phyloP scores from a whole-genome alignment of 2,797 vertebrate genomes.

The Ambastaia sidthimunki region DNA sequence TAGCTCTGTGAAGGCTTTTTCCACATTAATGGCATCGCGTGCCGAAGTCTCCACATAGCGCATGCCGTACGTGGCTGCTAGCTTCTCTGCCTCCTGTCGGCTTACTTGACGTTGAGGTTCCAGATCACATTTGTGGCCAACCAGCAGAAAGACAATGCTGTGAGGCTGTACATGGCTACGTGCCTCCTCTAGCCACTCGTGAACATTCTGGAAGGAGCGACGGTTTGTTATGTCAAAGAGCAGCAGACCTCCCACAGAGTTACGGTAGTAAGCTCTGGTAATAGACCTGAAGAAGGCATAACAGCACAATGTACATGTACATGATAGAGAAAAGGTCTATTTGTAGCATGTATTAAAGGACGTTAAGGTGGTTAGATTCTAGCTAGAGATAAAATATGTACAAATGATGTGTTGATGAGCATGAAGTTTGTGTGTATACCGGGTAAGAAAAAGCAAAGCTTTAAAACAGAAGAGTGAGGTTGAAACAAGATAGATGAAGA shows the following conservation, averaged over 20 bases:
- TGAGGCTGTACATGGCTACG: slow-evolving; percentile 96
- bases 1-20: slow-evolving; percentile 98
- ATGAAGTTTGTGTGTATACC: too few relatives aligned
- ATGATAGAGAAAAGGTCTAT: neutral
- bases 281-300: slow-evolving; percentile 83
- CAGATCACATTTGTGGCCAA: slow-evolving; percentile 97
- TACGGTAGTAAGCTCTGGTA: slow-evolving; percentile 97
- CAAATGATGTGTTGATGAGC: neutral
- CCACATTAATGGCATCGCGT: slow-evolving; percentile 96
- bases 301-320: neutral
- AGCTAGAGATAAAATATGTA: neutral
- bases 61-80: slow-evolving; percentile 93
- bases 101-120: slow-evolving; percentile 93
- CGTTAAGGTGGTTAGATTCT: neutral
- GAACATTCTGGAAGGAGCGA: slow-evolving; percentile 97
- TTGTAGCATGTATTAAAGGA: neutral
- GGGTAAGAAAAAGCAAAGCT: too few relatives aligned
- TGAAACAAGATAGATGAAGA: too few relatives aligned
- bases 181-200: slow-evolving; percentile 97
- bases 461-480: too few relatives aligned
- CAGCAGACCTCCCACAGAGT: slow-evolving; percentile 97
- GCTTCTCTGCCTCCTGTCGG: slow-evolving; percentile 94
- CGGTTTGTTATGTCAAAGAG: slow-evolving; percentile 99
- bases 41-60: slow-evolving; percentile 97
- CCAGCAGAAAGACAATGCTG: slow-evolving; percentile 96